Percentiles rank a stretch among this genome's conserved stretches.
Evolutionary conservation across 2,888 invertebrate species (phyloP).

Genomic region (Diadromus collaris): DNA sequence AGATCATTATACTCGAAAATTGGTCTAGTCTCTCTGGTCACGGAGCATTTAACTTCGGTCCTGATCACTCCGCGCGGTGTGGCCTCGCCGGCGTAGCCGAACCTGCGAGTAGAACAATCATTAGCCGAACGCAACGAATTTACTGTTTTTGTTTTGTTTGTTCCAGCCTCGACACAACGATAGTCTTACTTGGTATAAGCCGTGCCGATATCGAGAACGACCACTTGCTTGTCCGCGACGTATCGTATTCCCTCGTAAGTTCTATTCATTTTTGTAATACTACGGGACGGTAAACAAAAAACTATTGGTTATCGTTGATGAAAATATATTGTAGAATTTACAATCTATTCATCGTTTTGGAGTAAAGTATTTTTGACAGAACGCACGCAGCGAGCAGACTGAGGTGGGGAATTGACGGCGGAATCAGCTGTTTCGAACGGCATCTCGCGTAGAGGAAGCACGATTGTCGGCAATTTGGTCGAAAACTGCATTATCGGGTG

Average conservation of each 20-base stretch:
- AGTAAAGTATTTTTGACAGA: constrained; percentile 25
- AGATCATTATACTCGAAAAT: constrained; percentile 85
- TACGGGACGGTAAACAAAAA: not conserved
- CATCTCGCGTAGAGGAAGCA: not conserved
- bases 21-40: constrained; percentile 83
- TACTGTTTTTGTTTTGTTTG: constrained; percentile 7
- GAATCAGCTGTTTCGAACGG: constrained; percentile 7
- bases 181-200: constrained; percentile 93
- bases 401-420: too few species aligned
- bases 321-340: not conserved
- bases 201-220: constrained; percentile 94
- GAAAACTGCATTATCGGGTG: not conserved
- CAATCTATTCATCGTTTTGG: constrained; percentile 15
- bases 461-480: not conserved
- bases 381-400: not conserved
- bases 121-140: constrained; percentile 6
- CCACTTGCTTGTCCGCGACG: constrained; percentile 93
- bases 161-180: constrained; percentile 1
- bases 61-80: constrained; percentile 94
- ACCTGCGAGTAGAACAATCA: constrained; percentile 81
- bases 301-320: constrained; percentile 9
- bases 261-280: constrained; percentile 83
- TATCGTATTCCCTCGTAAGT: constrained; percentile 89
- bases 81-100: constrained; percentile 95
- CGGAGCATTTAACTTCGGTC: constrained; percentile 87